phyloP scores from a whole-genome alignment of 2,797 vertebrate species.

The Schizopygopsis pylzovi region DNA sequence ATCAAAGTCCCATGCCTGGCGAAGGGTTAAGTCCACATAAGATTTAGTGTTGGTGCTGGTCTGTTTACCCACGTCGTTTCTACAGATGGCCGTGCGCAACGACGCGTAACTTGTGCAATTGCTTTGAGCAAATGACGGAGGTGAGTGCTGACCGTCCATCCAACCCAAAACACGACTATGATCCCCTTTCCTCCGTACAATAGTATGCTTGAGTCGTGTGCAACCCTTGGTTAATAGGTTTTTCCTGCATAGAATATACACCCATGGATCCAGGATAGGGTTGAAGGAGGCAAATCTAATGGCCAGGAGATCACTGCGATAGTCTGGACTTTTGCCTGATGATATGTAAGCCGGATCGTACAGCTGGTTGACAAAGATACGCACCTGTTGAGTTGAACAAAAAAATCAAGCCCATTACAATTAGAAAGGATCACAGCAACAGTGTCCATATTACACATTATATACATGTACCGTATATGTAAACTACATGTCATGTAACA shows the following conservation, averaged over 20 bases:
- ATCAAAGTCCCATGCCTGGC: constrained; percentile 79
- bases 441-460: not conserved
- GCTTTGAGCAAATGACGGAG: constrained; percentile 72
- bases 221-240: constrained; percentile 80
- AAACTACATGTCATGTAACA: not conserved
- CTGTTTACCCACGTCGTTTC: constrained; percentile 56
- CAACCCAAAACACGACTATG: constrained; percentile 62
- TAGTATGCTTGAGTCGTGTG: constrained; percentile 69
- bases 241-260: constrained; percentile 83
- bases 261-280: constrained; percentile 84
- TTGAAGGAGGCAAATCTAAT: constrained; percentile 86
- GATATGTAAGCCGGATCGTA: constrained; percentile 76
- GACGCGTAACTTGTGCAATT: constrained; percentile 81
- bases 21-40: constrained; percentile 73
- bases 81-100: constrained; percentile 67
- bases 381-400: constrained; percentile 72
- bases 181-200: constrained; percentile 55
- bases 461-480: not conserved
- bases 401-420: not conserved
- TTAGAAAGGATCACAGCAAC: not conserved
- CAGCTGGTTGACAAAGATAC: constrained; percentile 82
- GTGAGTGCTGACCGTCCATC: constrained; percentile 71
- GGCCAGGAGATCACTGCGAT: constrained; percentile 76
- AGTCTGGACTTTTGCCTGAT: constrained; percentile 74
- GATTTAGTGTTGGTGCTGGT: constrained; percentile 54